Base-by-base conservation (phyloP, 2,888 invertebrate genomes). In the Macrosiphum euphorbiae region DNA sequence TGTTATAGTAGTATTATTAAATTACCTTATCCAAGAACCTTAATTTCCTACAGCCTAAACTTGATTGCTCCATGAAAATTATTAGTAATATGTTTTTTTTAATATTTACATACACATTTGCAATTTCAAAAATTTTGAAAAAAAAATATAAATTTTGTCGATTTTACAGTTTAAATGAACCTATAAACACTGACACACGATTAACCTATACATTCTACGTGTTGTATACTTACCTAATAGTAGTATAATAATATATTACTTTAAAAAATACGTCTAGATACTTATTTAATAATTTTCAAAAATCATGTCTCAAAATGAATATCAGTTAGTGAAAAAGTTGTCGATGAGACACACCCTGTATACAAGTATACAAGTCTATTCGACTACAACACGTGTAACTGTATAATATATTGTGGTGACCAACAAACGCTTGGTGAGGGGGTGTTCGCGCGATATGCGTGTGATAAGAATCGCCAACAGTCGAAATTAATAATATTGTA, bases 401-500 rank as follows among this genome's bases (percentile, higher is more conserved):
- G 35, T 67, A 28, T 58, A 58, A 58, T 58, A 58, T 26, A 67
- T 7, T 87, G 28, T 52, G 50, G 35, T 13, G 44, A 58, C 91
- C 50, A 13, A 78, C 78, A 35, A 85, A 88, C 58, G 41, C n/a
- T 26, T 35, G 58, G 35, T 4, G 44, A 55, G 44, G 61, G 87
- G 78, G 84, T 58, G 89, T 88, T 58, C 10, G 47, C 28, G 44
- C 58, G 89, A 93, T 85, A 85, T 89, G 92, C 89, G 89, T 93
- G 89, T 84, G 89, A 89, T 92, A 89, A 89, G 58, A 47, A 93
- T 93, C 88, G 47, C 55, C 84, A 93, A 58, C 89, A 58, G 89
- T 10, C 47, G 44, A 93, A 93, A 93, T 89, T 93, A 93, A 93
- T 93, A 92, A 67, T 67, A 85, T n/a, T n/a, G 61, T 67, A 92